These are phyloP conservation scores for Xestia rhomboidea DNA, from an alignment of 2,888 invertebrate species.

Conservation along the genomic window DNA sequence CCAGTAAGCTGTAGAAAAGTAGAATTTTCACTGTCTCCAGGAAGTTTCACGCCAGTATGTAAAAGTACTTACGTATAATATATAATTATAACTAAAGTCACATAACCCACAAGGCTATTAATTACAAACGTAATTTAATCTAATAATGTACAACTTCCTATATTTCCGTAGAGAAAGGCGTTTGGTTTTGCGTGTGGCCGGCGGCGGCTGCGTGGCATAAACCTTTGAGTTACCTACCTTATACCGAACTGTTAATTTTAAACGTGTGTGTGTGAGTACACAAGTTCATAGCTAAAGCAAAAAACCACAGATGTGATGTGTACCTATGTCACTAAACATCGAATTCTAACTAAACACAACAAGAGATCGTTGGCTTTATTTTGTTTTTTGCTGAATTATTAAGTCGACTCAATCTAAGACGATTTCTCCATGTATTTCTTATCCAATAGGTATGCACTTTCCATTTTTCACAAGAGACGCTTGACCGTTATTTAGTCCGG, in stretches of 20 bases:
- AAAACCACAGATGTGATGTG: too few species aligned
- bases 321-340: too few species aligned
- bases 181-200: slow-evolving; percentile 39
- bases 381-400: too few species aligned
- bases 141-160: slow-evolving; percentile 41
- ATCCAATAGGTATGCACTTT: neutral
- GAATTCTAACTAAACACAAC: too few species aligned
- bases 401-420: too few species aligned
- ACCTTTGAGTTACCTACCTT: too few species aligned
- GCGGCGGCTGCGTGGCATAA: too few species aligned
- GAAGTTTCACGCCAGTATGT: slow-evolving; percentile 5
- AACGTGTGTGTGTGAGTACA: too few species aligned
- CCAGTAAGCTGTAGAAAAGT: neutral
- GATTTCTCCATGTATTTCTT: slow-evolving; percentile 2
- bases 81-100: slow-evolving; percentile 20
- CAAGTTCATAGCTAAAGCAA: too few species aligned
- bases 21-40: neutral
- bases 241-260: too few species aligned
- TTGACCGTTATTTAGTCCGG: slow-evolving; percentile 3
- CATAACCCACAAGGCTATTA: slow-evolving; percentile 31
- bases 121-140: slow-evolving; percentile 46
- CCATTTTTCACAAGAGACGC: neutral
- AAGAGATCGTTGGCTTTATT: too few species aligned
- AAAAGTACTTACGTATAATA: neutral
- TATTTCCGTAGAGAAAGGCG: slow-evolving; percentile 57